Percentiles rank a stretch among this genome's conserved stretches.
These are phyloP conservation scores for Trachelus tabidus DNA, from an alignment of 2,888 invertebrate genomes.

Conservation along the genomic window DNA sequence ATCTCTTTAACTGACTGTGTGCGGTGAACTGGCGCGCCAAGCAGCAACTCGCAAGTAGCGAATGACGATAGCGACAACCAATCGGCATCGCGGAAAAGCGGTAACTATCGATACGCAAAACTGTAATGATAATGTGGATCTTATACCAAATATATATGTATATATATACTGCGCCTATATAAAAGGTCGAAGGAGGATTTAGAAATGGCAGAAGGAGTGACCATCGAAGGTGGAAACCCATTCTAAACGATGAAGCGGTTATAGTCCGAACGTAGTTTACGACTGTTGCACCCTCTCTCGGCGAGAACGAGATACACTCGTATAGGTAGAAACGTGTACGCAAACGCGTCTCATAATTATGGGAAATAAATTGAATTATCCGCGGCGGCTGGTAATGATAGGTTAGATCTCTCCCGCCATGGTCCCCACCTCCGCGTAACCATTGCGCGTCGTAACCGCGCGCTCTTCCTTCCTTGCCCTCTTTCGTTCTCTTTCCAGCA, in stretches of 20 bases:
- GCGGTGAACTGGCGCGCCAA: too few relatives aligned
- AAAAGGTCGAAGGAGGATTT: neutral
- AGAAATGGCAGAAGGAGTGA: neutral
- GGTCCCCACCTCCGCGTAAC: constrained; percentile 11
- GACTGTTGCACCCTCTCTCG: neutral
- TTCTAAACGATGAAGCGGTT: neutral
- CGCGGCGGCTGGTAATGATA: constrained; percentile 48
- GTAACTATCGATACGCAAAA: neutral
- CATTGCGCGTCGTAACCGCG: constrained; percentile 10
- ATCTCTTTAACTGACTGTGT: neutral
- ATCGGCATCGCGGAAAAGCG: neutral
- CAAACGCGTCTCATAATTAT: constrained; percentile 39
- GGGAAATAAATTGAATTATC: constrained; percentile 57
- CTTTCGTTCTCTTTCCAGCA: neutral
- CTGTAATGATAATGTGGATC: neutral
- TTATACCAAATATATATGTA: neutral
- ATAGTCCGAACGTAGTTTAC: neutral
- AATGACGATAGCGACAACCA: neutral
- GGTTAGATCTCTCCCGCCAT: constrained; percentile 37
- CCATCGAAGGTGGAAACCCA: neutral
- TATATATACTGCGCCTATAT: neutral
- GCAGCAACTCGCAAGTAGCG: neutral
- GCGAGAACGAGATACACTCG: neutral
- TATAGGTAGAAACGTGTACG: neutral
- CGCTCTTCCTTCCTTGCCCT: constrained; percentile 16